Evolutionary conservation across 2,888 invertebrate genomes (phyloP).

Genomic region (Hemicrepidius hirtus): DNA sequence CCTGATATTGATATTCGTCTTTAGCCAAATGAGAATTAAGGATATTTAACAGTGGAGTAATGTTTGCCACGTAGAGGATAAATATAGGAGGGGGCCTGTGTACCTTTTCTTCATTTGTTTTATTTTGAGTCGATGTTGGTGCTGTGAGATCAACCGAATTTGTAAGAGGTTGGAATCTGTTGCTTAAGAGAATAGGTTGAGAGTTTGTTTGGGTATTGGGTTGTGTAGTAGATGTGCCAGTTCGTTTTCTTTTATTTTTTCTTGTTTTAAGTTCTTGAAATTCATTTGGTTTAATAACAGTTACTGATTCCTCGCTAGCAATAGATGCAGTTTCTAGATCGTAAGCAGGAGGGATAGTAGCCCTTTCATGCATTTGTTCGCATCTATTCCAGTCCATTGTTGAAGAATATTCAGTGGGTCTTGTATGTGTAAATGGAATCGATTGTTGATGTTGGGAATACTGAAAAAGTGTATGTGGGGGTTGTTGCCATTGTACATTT

Average conservation of each 20-base stretch:
- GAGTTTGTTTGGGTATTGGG: constrained; percentile 4
- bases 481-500: constrained; percentile 24
- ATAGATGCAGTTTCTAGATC: constrained; percentile 22
- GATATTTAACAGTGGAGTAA: constrained; percentile 22
- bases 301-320: constrained; percentile 16
- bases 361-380: constrained; percentile 2
- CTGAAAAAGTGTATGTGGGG: background rate
- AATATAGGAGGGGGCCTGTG: constrained; percentile 22
- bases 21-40: constrained; percentile 11
- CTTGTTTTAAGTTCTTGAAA: constrained; percentile 28
- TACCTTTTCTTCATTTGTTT: constrained; percentile 25
- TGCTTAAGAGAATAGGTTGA: background rate
- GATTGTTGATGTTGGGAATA: constrained; percentile 8
- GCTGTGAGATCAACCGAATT: constrained; percentile 14
- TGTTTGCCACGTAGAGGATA: constrained; percentile 18
- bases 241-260: constrained; percentile 27
- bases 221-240: constrained; percentile 1
- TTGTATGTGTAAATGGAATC: constrained; percentile 10
- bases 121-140: background rate
- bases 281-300: constrained; percentile 28
- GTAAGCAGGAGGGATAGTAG: background rate
- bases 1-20: constrained; percentile 21
- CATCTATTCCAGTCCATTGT: constrained; percentile 9
- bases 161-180: background rate
- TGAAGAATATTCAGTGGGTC: background rate